Evolutionary conservation across 2,888 invertebrate species (phyloP).

Genomic region (Noctua janthe): DNA sequence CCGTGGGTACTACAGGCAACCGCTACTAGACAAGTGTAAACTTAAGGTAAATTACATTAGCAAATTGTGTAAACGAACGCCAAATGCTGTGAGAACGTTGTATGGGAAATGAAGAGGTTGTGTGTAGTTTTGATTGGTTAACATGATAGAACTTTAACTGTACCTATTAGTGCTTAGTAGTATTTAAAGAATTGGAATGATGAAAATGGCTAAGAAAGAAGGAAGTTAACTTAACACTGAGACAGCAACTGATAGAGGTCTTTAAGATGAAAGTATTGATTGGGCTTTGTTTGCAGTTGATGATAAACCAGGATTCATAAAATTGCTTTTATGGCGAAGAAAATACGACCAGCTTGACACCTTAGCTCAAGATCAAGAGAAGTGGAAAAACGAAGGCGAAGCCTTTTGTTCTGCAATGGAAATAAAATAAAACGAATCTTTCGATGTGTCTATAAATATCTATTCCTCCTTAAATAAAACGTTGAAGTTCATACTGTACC

Average conservation of each 20-base stretch:
- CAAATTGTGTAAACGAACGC: conserved; percentile 64
- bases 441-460: neutral
- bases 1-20: conserved; percentile 49
- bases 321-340: no score
- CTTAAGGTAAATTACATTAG: conserved; percentile 70
- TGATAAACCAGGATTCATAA: neutral
- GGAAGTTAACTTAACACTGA: neutral
- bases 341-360: neutral
- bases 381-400: neutral
- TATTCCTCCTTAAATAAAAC: neutral
- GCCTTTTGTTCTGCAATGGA: neutral
- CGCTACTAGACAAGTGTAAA: conserved; percentile 58
- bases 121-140: conserved; percentile 7
- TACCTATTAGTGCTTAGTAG: neutral
- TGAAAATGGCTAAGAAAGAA: neutral
- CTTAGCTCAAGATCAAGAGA: neutral
- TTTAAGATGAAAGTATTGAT: neutral
- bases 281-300: neutral
- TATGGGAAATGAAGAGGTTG: conserved; percentile 67
- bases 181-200: neutral
- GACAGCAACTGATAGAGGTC: neutral
- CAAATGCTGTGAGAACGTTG: conserved; percentile 64
- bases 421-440: neutral
- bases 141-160: neutral
- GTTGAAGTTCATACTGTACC: neutral